Conservation (phyloP, 2,797 vertebrate genomes). For the Pantherophis alleghaniensis region DNA sequence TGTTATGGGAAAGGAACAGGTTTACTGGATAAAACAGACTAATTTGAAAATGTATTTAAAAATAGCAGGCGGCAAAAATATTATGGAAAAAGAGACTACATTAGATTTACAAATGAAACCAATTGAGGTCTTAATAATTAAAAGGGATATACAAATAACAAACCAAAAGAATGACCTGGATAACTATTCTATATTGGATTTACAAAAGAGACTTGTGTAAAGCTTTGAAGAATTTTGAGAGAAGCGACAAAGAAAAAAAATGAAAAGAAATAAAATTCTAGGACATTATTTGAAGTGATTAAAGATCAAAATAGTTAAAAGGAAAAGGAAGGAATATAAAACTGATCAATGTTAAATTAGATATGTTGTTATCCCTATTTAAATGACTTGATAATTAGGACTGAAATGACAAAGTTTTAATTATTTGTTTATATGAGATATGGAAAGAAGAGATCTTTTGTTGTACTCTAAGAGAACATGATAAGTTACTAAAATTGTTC, state of each 20-base stretch:
- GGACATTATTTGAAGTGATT: background rate
- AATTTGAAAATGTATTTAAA: background rate
- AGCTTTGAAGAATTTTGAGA: background rate
- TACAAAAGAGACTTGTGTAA: background rate
- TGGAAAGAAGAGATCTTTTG: background rate
- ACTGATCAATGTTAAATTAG: background rate
- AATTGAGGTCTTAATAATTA: background rate
- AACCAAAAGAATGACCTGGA: background rate
- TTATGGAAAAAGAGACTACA: background rate
- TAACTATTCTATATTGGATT: background rate
- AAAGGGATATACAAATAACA: background rate
- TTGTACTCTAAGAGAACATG: background rate
- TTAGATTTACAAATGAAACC: background rate
- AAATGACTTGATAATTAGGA: background rate
- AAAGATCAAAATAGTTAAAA: background rate
- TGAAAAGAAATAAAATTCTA: background rate
- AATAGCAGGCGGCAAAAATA: background rate
- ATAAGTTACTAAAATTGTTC: background rate
- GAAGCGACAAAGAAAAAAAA: background rate
- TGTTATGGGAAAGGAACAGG: background rate
- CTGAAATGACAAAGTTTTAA: background rate
- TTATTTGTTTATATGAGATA: background rate
- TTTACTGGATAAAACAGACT: background rate
- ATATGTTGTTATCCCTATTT: background rate
- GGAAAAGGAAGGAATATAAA: background rate